These are phyloP conservation scores for Perodicticus potto DNA, from an alignment of 2,797 vertebrate species.

Conservation along the genomic window DNA sequence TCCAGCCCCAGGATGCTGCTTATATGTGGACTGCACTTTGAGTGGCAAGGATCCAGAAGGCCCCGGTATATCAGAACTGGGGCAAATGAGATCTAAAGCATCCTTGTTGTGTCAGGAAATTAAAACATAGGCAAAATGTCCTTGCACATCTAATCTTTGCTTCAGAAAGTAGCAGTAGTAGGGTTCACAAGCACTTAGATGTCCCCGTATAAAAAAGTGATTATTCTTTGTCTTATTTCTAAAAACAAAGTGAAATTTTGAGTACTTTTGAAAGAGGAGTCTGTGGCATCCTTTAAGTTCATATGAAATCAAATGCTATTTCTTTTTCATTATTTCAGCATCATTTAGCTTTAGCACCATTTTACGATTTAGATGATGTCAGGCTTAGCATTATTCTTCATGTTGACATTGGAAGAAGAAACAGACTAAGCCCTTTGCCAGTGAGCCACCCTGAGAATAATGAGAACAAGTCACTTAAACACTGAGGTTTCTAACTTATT, in stretches of 20 bases:
- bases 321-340: neutral
- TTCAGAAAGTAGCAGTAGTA: neutral
- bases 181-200: neutral
- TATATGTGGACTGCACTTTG: neutral
- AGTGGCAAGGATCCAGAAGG: neutral
- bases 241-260: neutral
- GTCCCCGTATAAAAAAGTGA: neutral
- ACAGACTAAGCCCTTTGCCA: neutral
- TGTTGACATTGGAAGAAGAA: neutral
- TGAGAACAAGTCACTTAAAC: neutral
- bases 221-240: constrained; percentile 6
- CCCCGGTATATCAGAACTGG: neutral
- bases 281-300: neutral
- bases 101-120: neutral
- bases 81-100: neutral
- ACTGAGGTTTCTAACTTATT: neutral
- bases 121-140: neutral
- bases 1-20: neutral
- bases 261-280: neutral
- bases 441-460: neutral
- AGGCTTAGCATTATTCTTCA: neutral
- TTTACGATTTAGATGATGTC: constrained; percentile 7
- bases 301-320: neutral
- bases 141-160: neutral
- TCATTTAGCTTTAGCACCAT: neutral